Evolutionary conservation across 23 tunicate genomes (phyloP), one percentile per base, ranked within the genome.

Genomic region (Clavelina lepadiformis): DNA sequence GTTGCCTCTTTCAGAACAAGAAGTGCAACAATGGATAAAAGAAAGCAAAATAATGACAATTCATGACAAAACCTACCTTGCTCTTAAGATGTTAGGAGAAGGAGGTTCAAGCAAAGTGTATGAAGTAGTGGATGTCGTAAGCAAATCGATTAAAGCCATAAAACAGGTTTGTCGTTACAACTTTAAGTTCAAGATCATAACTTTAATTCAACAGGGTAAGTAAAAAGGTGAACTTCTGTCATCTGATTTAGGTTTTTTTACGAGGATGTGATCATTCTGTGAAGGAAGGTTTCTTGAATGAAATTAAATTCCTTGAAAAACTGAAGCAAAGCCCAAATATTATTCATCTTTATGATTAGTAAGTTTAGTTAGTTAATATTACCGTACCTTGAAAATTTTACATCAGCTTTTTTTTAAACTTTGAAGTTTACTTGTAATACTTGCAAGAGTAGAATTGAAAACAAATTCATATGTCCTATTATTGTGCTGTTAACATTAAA

Each of bases 21-120:
- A 53, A 6, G 21, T 53, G 21, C 59, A 13, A 6, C 19, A 50
- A 2, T 51, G 61, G 41, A 5, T 51, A 35, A 5, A n/a, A 1
- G 20, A 51, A 28, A 45, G 34, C 45, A 53, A 82, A 34, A 35
- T 67, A 2, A 23, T 85, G 5, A 22, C 28, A 2, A 50, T 85
- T n/a, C 67, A 85, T 53, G 60, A 65, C 11, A 70, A 62, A 35
- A 8, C 61, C 0, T 85, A 85, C 51, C 18, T 63, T 0, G 59
- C 71, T 4, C 30, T 77, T 7, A 77, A 77, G 56, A 49, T 58
- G 20, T 50, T 85, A 0, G 94, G 94, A 0, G 35, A 58, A 31
- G 94, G 94, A 6, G 94, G 94, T 1, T 85, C 83, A 5, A 85
- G 94, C 79, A 85, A 85, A 65, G 94, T 85, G 6, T 77, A 55